Evolutionary conservation across 1,140 invertebrate genomes (phyloP).

Genomic region (Drosophila seguyi): DNA sequence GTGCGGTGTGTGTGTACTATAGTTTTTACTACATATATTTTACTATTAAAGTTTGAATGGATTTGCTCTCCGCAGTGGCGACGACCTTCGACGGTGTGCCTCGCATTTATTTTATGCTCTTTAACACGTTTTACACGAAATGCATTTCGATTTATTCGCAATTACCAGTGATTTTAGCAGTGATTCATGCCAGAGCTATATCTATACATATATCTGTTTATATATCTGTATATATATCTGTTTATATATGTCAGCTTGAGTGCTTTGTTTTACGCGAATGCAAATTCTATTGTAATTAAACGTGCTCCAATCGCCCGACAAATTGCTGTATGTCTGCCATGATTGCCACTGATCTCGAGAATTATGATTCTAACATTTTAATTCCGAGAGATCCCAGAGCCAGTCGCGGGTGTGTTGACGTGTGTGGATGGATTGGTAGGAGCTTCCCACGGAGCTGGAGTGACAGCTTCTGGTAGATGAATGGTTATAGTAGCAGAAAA

Average conservation of each 20-base stretch:
- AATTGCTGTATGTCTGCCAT: constrained; percentile 50
- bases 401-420: constrained; percentile 19
- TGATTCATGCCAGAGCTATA: constrained; percentile 59
- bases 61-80: constrained; percentile 16
- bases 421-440: neutral
- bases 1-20: constrained; percentile 16
- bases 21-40: constrained; percentile 12
- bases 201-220: neutral
- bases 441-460: constrained; percentile 59
- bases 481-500: neutral
- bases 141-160: constrained; percentile 62
- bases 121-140: constrained; percentile 65
- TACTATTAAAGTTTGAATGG: constrained; percentile 50
- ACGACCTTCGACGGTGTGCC: constrained; percentile 57
- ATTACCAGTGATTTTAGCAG: constrained; percentile 43
- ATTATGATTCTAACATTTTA: constrained; percentile 67
- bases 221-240: neutral
- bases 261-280: constrained; percentile 40
- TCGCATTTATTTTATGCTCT: constrained; percentile 61
- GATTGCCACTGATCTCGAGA: constrained; percentile 42
- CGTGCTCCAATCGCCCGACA: constrained; percentile 55
- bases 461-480: constrained; percentile 28
- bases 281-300: constrained; percentile 71
- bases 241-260: neutral
- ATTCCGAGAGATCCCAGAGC: constrained; percentile 38